Conservation (phyloP, 2,888 invertebrate species). For the Heliconius ethilla region DNA sequence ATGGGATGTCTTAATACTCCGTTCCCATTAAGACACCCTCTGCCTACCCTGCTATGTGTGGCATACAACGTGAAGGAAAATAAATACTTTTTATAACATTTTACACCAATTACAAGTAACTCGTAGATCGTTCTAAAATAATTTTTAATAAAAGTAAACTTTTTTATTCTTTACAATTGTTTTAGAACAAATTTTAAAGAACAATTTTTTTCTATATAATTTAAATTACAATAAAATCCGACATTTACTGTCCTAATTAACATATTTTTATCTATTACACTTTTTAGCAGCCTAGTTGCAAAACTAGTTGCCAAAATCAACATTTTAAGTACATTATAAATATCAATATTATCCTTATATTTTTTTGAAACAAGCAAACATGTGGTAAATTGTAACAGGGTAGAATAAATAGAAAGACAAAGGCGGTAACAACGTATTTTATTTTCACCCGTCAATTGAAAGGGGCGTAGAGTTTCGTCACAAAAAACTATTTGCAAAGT, state of each 20-base stretch:
- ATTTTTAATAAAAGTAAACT: too few relatives aligned
- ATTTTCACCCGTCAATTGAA: constrained; percentile 37
- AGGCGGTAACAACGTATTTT: constrained; percentile 27
- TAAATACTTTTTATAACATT: too few relatives aligned
- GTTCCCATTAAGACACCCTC: too few relatives aligned
- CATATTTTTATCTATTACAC: constrained; percentile 1
- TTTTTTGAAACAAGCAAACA: constrained; percentile 5
- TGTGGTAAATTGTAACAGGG: constrained; percentile 33
- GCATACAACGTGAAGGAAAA: too few relatives aligned
- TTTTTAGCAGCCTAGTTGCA: neutral
- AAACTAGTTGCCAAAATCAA: constrained; percentile 22
- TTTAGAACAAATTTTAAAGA: too few relatives aligned
- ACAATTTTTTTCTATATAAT: too few relatives aligned
- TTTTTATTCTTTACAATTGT: too few relatives aligned
- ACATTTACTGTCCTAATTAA: neutral
- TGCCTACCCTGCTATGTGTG: too few relatives aligned
- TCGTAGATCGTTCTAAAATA: too few relatives aligned
- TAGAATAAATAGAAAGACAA: constrained; percentile 26
- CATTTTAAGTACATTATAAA: constrained; percentile 24
- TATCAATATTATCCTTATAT: constrained; percentile 12
- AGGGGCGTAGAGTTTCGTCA: constrained; percentile 43
- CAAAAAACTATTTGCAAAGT: constrained; percentile 53
- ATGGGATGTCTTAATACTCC: too few relatives aligned
- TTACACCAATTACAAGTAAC: too few relatives aligned
- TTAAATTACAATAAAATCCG: too few relatives aligned